Conservation (phyloP, 2,113 vertebrate genomes). For the Platichthys flesus region DNA sequence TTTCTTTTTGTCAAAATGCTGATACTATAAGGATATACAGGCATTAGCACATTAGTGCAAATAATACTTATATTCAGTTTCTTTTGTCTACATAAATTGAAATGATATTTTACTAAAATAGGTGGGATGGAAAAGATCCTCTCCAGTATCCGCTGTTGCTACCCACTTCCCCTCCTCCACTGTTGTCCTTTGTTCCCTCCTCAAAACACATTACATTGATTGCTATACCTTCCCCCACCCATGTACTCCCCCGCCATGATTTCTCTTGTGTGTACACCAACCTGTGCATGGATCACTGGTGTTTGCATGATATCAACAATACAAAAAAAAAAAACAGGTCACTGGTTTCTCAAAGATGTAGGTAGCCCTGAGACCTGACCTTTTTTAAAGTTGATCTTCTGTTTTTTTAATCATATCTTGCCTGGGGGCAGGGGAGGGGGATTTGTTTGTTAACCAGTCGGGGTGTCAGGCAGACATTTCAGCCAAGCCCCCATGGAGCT, state of each 20-base stretch:
- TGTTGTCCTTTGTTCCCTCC: neutral
- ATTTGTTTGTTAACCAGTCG: conserved; percentile 25
- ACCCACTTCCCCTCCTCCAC: neutral
- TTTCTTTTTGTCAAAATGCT: too few species aligned
- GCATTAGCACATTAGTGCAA: too few species aligned
- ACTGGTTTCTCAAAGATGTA: conserved; percentile 61
- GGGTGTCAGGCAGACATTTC: conserved; percentile 25
- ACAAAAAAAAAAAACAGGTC: conserved; percentile 68
- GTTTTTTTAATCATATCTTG: conserved; percentile 46
- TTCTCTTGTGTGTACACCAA: neutral
- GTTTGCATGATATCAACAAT: conserved; percentile 41
- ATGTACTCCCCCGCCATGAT: neutral
- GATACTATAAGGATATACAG: too few species aligned
- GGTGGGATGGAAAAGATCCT: neutral
- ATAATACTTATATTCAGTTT: neutral
- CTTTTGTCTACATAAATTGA: neutral
- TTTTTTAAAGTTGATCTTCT: conserved; percentile 37
- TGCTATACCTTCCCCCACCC: neutral
- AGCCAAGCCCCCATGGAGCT: conserved; percentile 19
- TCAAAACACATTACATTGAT: neutral
- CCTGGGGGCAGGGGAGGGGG: neutral
- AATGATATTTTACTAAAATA: neutral
- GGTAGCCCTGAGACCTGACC: conserved; percentile 61
- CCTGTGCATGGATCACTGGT: conserved; percentile 66
- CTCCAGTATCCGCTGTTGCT: neutral